Conservation (phyloP, 2,797 vertebrate species). For the Acrocephalus scirpaceus region DNA sequence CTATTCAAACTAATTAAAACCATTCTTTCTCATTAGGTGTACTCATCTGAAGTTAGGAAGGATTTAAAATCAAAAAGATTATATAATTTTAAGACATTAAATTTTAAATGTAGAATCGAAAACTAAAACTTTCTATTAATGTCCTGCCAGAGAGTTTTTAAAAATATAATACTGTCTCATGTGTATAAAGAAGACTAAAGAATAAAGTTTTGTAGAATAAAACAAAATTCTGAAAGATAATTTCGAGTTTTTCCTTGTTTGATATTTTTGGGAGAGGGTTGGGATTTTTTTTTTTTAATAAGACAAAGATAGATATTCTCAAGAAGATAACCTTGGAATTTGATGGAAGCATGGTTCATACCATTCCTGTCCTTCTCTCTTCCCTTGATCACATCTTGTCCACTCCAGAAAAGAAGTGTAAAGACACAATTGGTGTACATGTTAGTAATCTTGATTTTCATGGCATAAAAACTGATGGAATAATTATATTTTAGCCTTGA, state of each 20-base stretch:
- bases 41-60: not conserved
- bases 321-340: not conserved
- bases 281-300: not conserved
- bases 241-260: not conserved
- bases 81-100: not conserved
- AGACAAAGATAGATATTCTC: not conserved
- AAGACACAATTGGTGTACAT: not conserved
- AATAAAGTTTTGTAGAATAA: not conserved
- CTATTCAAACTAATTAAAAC: slow-evolving; percentile 29
- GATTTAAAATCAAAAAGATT: not conserved
- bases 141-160: not conserved
- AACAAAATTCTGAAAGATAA: not conserved
- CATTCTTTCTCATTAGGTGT: slow-evolving; percentile 1
- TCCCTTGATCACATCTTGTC: not conserved
- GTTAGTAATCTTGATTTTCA: not conserved
- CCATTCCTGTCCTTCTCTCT: not conserved
- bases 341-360: not conserved
- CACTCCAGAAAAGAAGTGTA: not conserved
- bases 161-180: not conserved
- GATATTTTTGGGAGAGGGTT: no score
- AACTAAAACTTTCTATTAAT: not conserved
- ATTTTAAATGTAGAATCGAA: not conserved
- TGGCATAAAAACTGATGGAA: not conserved
- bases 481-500: not conserved
- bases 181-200: not conserved